Base-by-base conservation (phyloP, 2,113 vertebrate genomes). In the Dicentrarchus labrax region DNA sequence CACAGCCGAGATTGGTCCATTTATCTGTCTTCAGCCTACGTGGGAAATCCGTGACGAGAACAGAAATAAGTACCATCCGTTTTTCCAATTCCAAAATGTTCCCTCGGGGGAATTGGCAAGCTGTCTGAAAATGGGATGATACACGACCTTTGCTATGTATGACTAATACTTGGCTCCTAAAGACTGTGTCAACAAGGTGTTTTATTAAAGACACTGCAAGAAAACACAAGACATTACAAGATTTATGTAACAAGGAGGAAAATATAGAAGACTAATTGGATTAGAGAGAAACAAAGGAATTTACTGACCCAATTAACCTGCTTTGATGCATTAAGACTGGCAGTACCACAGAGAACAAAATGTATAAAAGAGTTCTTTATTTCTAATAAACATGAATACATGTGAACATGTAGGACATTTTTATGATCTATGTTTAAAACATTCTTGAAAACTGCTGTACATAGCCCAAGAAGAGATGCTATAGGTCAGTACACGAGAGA, bases 371-470 rank as follows among this genome's bases (percentile, higher is more conserved):
- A 91, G 54, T 82, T 86, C 79, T 95, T 92, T 93, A 93, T 95
- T 94, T 89, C 91, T 96, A 95, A 93, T 95, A 86, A 92, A 93
- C 84, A 85, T 71, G 65, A n/a, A 72, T 92, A 90, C 45, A 76
- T 91, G 82, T 68, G 80, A 88, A 91, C 86, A 78, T 56, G 77
- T 69, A 17, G 82, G 83, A 91, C 78, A 81, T 79, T 88, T 90
- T 87, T 71, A 86, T 76, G 72, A 81, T 72, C 69, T 68, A 82
- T 85, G 67, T 78, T 86, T 88, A 70, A 85, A 51, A 89, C 61
- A 86, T 90, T 89, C 88, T 88, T 88, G 74, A 79, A 93, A 94
- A 90, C 82, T 67, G 82, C 84, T 94, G 88, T 93, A 88, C 91
- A 90, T 90, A 86, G 79, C 76, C 78, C 19, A 73, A 79, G 74